A percentile compares a stretch with the other conserved stretches of the same genome.
phyloP scores from a whole-genome alignment of 2,113 vertebrate genomes.

The Jaculus jaculus region DNA sequence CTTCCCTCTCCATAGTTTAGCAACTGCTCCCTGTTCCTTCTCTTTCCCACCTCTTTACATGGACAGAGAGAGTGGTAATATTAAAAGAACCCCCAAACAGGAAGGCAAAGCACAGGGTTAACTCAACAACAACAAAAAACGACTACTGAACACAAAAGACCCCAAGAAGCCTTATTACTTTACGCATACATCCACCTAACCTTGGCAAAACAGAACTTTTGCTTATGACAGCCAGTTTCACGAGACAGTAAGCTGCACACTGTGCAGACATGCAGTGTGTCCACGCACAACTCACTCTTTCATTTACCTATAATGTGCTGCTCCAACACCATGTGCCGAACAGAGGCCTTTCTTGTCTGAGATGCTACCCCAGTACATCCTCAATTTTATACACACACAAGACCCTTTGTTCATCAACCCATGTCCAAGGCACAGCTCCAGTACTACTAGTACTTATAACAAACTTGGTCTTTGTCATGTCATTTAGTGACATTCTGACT shows the following conservation, averaged over 20 bases:
- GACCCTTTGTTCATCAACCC: background rate
- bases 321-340: background rate
- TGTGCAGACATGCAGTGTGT: fast-evolving
- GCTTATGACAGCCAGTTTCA: background rate
- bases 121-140: background rate
- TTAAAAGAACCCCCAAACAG: background rate
- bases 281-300: background rate
- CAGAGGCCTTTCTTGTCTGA: background rate
- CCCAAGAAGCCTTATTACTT: background rate
- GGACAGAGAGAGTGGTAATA: background rate
- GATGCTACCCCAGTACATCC: background rate
- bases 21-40: background rate
- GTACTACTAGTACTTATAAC: background rate
- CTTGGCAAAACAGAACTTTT: background rate
- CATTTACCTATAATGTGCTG: background rate
- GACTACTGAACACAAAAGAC: background rate
- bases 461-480: background rate
- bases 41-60: background rate
- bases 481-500: background rate
- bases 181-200: background rate
- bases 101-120: background rate
- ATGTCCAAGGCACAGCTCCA: background rate
- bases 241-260: too few relatives aligned
- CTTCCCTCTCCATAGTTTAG: background rate
- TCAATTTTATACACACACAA: background rate